Percentiles rank a stretch among this genome's conserved stretches.
Conservation (phyloP, 2,888 invertebrate genomes). For the Tineola bisselliella region DNA sequence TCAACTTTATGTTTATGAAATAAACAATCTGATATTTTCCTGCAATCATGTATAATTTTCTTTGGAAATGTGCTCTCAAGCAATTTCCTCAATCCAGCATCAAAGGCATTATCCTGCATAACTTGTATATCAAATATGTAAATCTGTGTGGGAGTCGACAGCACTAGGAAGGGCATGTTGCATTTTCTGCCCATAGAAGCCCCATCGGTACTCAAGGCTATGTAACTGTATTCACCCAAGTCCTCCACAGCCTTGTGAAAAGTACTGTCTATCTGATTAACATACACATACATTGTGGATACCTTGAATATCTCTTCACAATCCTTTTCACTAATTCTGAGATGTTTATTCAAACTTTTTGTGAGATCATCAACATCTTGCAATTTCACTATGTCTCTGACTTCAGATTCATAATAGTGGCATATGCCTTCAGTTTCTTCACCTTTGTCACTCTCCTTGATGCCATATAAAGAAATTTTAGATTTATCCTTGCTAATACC, state of each 20-base stretch:
- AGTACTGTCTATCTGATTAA: conserved; percentile 55
- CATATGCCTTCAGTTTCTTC: conserved; percentile 40
- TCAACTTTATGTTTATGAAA: conserved; percentile 67
- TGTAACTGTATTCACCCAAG: conserved; percentile 38
- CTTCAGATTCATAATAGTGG: conserved; percentile 53
- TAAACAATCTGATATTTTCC: conserved; percentile 67
- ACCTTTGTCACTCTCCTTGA: conserved; percentile 43
- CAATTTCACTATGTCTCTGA: conserved; percentile 49
- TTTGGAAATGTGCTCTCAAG: conserved; percentile 51
- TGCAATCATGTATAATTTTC: conserved; percentile 70
- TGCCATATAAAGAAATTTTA: conserved; percentile 52
- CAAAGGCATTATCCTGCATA: conserved; percentile 58
- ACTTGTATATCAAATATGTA: conserved; percentile 62
- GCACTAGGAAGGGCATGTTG: conserved; percentile 54
- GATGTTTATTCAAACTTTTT: conserved; percentile 24
- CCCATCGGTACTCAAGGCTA: conserved; percentile 54
- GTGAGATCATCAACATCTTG: conserved; percentile 33
- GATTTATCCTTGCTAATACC: conserved; percentile 53
- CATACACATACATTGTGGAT: conserved; percentile 50
- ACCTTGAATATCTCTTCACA: conserved; percentile 48
- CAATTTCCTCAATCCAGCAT: conserved; percentile 55
- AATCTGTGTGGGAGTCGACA: conserved; percentile 53
- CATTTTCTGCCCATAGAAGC: conserved; percentile 60
- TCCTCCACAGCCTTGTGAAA: conserved; percentile 52
- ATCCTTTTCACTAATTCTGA: conserved; percentile 51